Percentiles rank a stretch among this genome's conserved stretches.
Conservation (phyloP, 92 coral and sea anemone species). For the Zoanthus gigantus region DNA sequence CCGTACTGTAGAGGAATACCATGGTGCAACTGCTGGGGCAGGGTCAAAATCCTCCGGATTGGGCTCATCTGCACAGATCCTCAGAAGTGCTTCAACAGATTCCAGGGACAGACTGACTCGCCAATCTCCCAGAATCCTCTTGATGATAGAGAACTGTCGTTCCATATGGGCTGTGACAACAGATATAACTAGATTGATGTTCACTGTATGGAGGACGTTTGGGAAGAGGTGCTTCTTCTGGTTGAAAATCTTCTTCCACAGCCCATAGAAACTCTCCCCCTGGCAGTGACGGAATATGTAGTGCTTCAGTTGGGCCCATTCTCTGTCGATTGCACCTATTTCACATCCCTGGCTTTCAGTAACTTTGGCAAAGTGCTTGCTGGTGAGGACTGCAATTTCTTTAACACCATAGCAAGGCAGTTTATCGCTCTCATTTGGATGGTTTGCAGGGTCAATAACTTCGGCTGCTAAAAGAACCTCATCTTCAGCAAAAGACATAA, state of each 20-base stretch:
- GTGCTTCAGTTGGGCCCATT: slow-evolving; percentile 48
- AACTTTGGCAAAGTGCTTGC: slow-evolving; percentile 31
- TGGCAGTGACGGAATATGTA: slow-evolving; percentile 15
- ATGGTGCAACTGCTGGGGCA: slow-evolving; percentile 36
- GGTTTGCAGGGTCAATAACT: slow-evolving; percentile 28
- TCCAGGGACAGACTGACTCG: slow-evolving; percentile 44
- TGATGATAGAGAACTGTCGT: slow-evolving; percentile 45
- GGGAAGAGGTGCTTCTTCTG: slow-evolving; percentile 38
- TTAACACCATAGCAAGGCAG: slow-evolving; percentile 29
- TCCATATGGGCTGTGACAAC: slow-evolving; percentile 50
- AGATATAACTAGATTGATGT: slow-evolving; percentile 41
- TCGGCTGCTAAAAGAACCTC: slow-evolving; percentile 28
- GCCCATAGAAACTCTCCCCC: slow-evolving; percentile 31
- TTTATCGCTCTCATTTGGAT: slow-evolving; percentile 19
- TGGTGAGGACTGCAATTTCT: slow-evolving; percentile 35
- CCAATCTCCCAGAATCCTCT: slow-evolving; percentile 60
- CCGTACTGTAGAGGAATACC: slow-evolving; percentile 33
- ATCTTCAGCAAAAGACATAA: slow-evolving; percentile 21
- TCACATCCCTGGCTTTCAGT: slow-evolving; percentile 34
- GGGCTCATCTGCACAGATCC: slow-evolving; percentile 49
- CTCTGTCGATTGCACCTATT: slow-evolving; percentile 25
- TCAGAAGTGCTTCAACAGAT: slow-evolving; percentile 43
- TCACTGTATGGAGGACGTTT: slow-evolving; percentile 43
- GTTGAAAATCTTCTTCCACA: slow-evolving; percentile 42
- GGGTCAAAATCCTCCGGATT: slow-evolving; percentile 44